A percentile compares a stretch with the other conserved stretches of the same genome.
Conservation (phyloP, 2,888 invertebrate species). For the Xanthorhoe spadicearia region DNA sequence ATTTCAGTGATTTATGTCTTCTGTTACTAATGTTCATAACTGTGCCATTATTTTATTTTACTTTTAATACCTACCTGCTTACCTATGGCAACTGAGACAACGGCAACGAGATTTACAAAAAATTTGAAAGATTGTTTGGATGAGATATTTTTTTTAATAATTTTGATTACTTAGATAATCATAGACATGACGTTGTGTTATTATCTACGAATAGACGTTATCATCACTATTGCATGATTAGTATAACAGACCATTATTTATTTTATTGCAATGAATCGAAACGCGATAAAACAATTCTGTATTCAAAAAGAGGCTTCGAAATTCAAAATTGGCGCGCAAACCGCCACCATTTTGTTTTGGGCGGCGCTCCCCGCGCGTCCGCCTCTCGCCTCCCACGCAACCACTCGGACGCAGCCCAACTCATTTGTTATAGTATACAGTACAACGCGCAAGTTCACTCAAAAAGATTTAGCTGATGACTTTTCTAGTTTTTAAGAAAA, state of each 20-base stretch:
- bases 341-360: constrained; percentile 86
- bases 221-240: too few species aligned
- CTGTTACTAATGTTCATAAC: not conserved
- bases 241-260: not conserved
- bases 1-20: not conserved
- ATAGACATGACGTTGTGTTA: too few species aligned
- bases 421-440: constrained; percentile 81
- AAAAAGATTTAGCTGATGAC: not conserved
- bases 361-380: constrained; percentile 81
- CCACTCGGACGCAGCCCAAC: constrained; percentile 83
- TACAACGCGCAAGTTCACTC: constrained; percentile 62
- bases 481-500: not conserved
- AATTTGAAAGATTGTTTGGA: too few species aligned
- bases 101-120: too few species aligned
- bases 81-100: too few species aligned
- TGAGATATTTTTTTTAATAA: too few species aligned
- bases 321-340: constrained; percentile 85
- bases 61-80: too few species aligned
- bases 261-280: too few species aligned
- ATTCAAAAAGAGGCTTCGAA: constrained; percentile 38
- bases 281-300: not conserved
- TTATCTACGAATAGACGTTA: too few species aligned
- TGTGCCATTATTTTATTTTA: not conserved
- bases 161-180: too few species aligned
- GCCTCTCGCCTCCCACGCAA: constrained; percentile 80